phyloP scores from a whole-genome alignment of 2,113 vertebrate genomes.

The Cololabis saira region DNA sequence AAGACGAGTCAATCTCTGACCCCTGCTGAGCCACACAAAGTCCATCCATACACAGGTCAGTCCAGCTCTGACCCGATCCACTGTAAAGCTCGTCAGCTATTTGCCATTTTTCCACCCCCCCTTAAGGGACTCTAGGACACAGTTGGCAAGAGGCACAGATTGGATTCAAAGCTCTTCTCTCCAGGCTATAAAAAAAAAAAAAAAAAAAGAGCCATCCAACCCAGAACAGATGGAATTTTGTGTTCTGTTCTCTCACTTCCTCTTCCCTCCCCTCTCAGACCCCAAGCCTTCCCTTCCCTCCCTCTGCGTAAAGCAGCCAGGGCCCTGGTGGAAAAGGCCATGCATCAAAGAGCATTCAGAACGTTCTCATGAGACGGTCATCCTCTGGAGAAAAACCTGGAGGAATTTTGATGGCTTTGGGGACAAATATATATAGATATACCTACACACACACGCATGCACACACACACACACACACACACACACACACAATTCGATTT shows the following conservation, averaged over 20 bases:
- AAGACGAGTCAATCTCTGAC: slow-evolving; percentile 22
- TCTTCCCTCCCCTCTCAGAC: slow-evolving; percentile 45
- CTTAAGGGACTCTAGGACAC: slow-evolving; percentile 74
- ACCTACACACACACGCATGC: too few relatives aligned
- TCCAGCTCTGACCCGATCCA: slow-evolving; percentile 46
- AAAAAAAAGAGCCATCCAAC: slow-evolving; percentile 78
- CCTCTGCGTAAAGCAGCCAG: slow-evolving; percentile 54
- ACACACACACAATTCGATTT: too few relatives aligned
- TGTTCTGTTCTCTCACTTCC: slow-evolving; percentile 65
- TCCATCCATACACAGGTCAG: slow-evolving; percentile 43
- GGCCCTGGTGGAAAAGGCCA: slow-evolving; percentile 59
- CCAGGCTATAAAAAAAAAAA: slow-evolving; percentile 64
- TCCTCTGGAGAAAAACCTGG: slow-evolving; percentile 47
- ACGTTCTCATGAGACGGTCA: slow-evolving; percentile 50
- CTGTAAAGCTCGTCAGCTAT: slow-evolving; percentile 57
- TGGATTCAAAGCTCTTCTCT: slow-evolving; percentile 82
- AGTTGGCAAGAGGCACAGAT: slow-evolving; percentile 80
- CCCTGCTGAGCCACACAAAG: slow-evolving; percentile 20
- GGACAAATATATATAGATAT: too few relatives aligned
- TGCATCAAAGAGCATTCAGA: slow-evolving; percentile 55
- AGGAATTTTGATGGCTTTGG: slow-evolving; percentile 33
- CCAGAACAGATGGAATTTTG: slow-evolving; percentile 83
- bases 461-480: not conserved
- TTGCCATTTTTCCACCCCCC: slow-evolving; percentile 57
- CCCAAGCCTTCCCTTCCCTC: slow-evolving; percentile 36